These are phyloP conservation scores for Poecilia gillii DNA, from an alignment of 2,797 vertebrate genomes.

Conservation along the genomic window DNA sequence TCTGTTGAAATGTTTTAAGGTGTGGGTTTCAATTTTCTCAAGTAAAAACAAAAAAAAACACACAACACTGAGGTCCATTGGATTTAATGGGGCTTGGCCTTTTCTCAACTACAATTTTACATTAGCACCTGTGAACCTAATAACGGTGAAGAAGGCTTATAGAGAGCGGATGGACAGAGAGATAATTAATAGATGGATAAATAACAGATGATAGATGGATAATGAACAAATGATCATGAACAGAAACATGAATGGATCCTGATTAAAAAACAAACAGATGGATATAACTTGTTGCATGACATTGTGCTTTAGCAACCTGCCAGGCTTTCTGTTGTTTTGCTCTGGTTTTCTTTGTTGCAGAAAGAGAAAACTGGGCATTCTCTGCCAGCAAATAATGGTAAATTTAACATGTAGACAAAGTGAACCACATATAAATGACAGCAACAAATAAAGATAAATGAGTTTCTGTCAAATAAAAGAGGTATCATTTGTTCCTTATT, in stretches of 20 bases:
- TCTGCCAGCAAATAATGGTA: background rate
- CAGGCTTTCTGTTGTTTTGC: background rate
- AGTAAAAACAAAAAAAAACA: background rate
- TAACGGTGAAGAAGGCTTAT: background rate
- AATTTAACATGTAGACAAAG: background rate
- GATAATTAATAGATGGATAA: background rate
- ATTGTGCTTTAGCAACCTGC: background rate
- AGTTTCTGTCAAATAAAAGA: background rate
- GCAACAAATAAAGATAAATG: background rate
- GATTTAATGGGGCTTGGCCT: background rate
- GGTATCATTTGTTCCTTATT: background rate
- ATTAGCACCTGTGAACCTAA: background rate
- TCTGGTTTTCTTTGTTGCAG: background rate
- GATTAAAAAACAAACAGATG: background rate
- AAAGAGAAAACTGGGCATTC: background rate
- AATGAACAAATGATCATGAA: background rate
- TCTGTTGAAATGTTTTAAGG: constrained; percentile 5
- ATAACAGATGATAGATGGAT: background rate
- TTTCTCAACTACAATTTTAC: background rate
- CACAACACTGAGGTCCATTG: background rate
- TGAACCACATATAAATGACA: background rate
- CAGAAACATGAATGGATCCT: background rate
- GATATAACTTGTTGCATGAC: background rate
- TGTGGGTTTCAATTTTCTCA: background rate
- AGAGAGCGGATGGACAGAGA: background rate